Conservation (phyloP, 1,140 invertebrate species). For the Limonius californicus region DNA sequence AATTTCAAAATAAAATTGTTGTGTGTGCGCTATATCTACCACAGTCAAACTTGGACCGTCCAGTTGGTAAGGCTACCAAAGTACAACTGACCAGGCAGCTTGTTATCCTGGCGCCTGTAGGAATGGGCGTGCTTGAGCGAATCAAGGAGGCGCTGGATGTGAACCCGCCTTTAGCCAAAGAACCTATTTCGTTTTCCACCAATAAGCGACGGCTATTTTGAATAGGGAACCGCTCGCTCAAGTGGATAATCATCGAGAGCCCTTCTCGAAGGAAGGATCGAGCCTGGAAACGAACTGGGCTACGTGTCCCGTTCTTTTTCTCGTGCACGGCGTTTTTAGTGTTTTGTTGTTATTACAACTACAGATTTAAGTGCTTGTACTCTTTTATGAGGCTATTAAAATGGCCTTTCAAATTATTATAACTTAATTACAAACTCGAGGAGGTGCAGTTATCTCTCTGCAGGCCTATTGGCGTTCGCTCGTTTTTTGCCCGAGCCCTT, state of each 20-base stretch:
- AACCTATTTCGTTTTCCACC: slow-evolving; percentile 13
- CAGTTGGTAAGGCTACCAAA: slow-evolving; percentile 5
- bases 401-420: slow-evolving; percentile 42
- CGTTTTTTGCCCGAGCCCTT: slow-evolving; percentile 1
- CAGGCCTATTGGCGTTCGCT: slow-evolving; percentile 1
- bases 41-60: neutral
- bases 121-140: neutral
- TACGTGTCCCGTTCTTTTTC: slow-evolving; percentile 22
- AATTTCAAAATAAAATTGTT: neutral
- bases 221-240: slow-evolving; percentile 17
- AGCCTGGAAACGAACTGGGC: slow-evolving; percentile 7
- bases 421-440: slow-evolving; percentile 40
- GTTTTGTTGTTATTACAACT: slow-evolving; percentile 42
- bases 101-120: slow-evolving; percentile 7
- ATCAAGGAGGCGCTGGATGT: neutral
- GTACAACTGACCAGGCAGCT: slow-evolving; percentile 13
- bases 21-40: neutral
- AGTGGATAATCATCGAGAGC: neutral
- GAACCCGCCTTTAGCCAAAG: slow-evolving; percentile 9
- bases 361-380: slow-evolving; percentile 42
- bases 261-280: neutral
- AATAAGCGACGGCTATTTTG: slow-evolving; percentile 11
- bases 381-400: slow-evolving; percentile 42
- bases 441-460: slow-evolving; percentile 7
- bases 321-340: slow-evolving; percentile 25